Percentiles rank a stretch among this genome's conserved stretches.
Conservation (phyloP, 2,797 vertebrate species). For the Karalla daura region DNA sequence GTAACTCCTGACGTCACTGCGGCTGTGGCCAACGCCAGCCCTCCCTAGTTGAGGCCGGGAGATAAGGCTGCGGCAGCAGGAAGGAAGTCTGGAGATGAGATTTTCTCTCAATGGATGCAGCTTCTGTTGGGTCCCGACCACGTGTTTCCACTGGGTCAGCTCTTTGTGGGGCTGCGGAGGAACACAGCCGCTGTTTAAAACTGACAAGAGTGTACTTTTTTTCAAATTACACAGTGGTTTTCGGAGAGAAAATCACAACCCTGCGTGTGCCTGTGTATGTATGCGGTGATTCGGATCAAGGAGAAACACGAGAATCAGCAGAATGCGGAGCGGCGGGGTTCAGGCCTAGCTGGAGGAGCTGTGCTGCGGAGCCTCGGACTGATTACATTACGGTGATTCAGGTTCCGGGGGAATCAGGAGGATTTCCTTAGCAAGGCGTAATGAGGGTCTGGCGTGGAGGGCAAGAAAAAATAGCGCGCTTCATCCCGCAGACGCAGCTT, state of each 20-base stretch:
- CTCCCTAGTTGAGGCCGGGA: not conserved
- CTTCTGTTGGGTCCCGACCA: not conserved
- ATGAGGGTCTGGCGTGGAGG: not conserved
- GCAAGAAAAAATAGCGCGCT: not conserved
- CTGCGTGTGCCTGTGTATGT: not conserved
- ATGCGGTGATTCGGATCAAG: not conserved
- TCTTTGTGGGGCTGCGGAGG: not conserved
- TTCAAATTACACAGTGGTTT: slow-evolving; percentile 23
- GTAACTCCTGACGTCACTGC: slow-evolving; percentile 42
- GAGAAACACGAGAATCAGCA: slow-evolving; percentile 4
- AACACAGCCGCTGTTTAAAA: slow-evolving; percentile 1
- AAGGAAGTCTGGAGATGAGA: slow-evolving; percentile 10
- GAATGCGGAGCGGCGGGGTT: not conserved
- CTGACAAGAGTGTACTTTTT: slow-evolving; percentile 16
- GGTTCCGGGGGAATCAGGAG: slow-evolving; percentile 4
- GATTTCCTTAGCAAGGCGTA: not conserved
- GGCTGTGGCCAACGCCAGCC: not conserved
- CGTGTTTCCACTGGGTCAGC: slow-evolving; percentile 35
- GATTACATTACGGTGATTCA: not conserved
- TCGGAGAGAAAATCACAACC: slow-evolving; percentile 7
- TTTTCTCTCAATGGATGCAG: slow-evolving; percentile 1
- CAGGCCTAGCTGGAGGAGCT: not conserved
- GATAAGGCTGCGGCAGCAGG: not conserved
- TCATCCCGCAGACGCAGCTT: not conserved
- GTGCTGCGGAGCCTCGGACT: not conserved